These are phyloP conservation scores for Tetragonula clypearis DNA, from an alignment of 1,140 invertebrate species.

Conservation along the genomic window DNA sequence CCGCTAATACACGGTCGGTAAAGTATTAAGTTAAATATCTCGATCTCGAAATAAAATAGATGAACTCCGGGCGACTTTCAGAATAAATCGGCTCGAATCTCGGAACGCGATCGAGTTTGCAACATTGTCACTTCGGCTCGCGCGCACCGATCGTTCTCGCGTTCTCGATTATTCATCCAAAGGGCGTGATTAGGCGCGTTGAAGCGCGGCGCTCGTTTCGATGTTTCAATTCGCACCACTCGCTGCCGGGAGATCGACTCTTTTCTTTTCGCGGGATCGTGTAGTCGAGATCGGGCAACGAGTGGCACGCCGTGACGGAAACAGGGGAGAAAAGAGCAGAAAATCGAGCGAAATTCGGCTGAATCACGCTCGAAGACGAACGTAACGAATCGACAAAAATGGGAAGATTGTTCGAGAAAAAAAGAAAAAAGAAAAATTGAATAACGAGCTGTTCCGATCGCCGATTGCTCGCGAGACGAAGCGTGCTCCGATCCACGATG, in stretches of 20 bases:
- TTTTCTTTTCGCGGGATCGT: too few species aligned
- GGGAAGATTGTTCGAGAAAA: not conserved
- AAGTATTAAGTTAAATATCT: too few species aligned
- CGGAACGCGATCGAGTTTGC: not conserved
- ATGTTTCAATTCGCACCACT: not conserved
- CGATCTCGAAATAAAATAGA: too few species aligned
- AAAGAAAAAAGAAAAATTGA: not conserved
- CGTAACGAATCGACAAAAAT: not conserved
- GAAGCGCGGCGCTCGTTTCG: not conserved
- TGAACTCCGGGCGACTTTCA: too few species aligned
- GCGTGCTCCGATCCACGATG: not conserved
- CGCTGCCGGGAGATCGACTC: not conserved
- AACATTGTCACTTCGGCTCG: not conserved
- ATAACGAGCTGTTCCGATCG: constrained; percentile 15
- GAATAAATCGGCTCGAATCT: not conserved
- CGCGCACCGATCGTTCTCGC: not conserved
- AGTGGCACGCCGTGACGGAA: not conserved
- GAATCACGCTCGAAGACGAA: not conserved
- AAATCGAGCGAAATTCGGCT: not conserved
- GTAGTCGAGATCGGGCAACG: too few species aligned
- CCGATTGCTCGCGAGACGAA: not conserved
- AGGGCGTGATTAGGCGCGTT: not conserved
- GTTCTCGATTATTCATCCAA: constrained; percentile 1
- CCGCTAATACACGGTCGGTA: too few species aligned
- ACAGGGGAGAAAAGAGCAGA: not conserved